phyloP scores from a whole-genome alignment of 2,888 invertebrate genomes.

The Drosophila bunnanda region DNA sequence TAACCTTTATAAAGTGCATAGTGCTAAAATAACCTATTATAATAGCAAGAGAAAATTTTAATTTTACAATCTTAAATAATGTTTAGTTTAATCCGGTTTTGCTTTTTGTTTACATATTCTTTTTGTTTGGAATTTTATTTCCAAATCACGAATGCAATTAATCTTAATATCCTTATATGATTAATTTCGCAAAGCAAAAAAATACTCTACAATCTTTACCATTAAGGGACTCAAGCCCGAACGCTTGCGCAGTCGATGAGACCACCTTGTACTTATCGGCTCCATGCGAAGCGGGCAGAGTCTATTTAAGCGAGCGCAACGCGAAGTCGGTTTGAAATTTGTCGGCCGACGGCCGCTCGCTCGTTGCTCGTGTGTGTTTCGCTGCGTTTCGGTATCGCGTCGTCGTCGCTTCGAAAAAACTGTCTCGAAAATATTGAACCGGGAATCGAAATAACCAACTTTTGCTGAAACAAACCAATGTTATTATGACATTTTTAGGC shows the following conservation, averaged over 20 bases:
- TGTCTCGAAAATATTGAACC: conserved; percentile 6
- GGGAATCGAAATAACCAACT: neutral
- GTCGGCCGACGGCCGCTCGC: conserved; percentile 7
- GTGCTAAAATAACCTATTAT: too few relatives aligned
- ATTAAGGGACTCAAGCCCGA: neutral
- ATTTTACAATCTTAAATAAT: neutral
- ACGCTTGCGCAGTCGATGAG: neutral
- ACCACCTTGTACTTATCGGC: neutral
- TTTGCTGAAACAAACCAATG: neutral
- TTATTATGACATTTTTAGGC: conserved; percentile 7
- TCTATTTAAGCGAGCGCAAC: conserved; percentile 9
- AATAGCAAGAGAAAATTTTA: neutral
- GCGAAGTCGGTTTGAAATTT: conserved; percentile 4
- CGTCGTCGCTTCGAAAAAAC: conserved; percentile 11
- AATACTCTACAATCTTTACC: neutral
- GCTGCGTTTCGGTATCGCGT: conserved; percentile 1
- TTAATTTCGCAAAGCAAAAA: neutral
- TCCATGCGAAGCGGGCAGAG: conserved; percentile 8
- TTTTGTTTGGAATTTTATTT: neutral
- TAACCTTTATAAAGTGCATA: too few relatives aligned
- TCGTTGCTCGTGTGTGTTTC: conserved; percentile 7
- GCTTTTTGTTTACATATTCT: neutral
- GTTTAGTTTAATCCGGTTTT: neutral
- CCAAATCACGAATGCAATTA: neutral
- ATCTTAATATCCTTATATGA: neutral